Percentiles rank a stretch among this genome's conserved stretches.
Conservation (phyloP, 2,113 vertebrate species). For the Anarhynchus alexandrinus region DNA sequence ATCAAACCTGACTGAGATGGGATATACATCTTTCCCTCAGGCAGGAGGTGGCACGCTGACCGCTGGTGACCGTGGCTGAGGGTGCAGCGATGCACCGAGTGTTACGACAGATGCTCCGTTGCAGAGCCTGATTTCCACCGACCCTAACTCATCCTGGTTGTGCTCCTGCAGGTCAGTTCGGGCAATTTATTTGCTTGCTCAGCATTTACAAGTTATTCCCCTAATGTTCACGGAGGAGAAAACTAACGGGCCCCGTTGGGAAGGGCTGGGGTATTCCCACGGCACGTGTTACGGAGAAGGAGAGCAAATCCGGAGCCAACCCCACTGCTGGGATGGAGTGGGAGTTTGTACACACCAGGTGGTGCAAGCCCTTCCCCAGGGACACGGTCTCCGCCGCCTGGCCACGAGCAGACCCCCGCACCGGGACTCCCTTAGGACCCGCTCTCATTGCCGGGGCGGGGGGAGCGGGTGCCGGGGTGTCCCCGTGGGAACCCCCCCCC, state of each 20-base stretch:
- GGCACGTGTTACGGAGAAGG: not conserved
- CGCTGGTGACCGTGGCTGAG: conserved; percentile 22
- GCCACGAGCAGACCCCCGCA: accelerated
- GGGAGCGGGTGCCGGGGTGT: accelerated
- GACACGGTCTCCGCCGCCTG: accelerated
- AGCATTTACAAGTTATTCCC: not conserved
- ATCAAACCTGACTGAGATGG: too few relatives aligned
- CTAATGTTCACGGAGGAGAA: not conserved
- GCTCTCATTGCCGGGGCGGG: accelerated
- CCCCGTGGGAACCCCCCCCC: not conserved
- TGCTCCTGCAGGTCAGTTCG: not conserved
- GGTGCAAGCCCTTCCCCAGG: not conserved
- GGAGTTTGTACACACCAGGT: not conserved
- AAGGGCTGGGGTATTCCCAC: conserved; percentile 40
- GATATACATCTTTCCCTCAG: conserved; percentile 38
- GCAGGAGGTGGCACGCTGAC: not conserved
- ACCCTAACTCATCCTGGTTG: not conserved
- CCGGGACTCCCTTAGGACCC: accelerated
- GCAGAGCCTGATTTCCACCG: conserved; percentile 31
- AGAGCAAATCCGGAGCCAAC: not conserved
- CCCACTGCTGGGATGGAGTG: not conserved
- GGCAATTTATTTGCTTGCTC: not conserved
- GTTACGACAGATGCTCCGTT: conserved; percentile 59
- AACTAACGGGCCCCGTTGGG: not conserved
- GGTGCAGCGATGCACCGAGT: not conserved